Conservation (phyloP, 2,797 vertebrate species). For the Enoplosus armatus region DNA sequence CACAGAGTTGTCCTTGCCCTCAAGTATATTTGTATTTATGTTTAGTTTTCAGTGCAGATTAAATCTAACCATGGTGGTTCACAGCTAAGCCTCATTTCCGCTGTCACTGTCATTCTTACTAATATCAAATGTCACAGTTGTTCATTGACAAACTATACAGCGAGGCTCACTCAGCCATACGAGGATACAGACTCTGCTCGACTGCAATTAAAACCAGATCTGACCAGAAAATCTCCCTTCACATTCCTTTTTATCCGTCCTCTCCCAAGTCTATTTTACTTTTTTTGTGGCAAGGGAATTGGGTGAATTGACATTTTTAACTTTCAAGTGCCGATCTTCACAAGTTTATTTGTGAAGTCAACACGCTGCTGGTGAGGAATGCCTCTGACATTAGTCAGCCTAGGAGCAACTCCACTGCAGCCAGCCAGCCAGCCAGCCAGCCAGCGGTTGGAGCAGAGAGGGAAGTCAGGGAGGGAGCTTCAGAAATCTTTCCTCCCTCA, state of each 20-base stretch:
- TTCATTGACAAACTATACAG: constrained; percentile 24
- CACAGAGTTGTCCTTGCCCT: constrained; percentile 36
- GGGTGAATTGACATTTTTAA: constrained; percentile 47
- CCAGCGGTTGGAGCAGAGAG: constrained; percentile 45
- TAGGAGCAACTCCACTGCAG: constrained; percentile 40
- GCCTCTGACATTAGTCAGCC: constrained; percentile 75
- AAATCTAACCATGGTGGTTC: constrained; percentile 44
- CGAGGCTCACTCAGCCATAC: constrained; percentile 6
- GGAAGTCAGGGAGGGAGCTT: constrained; percentile 52
- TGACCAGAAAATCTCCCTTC: constrained; percentile 23
- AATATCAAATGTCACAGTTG: constrained; percentile 33
- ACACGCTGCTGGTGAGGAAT: constrained; percentile 62
- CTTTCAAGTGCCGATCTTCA: constrained; percentile 52
- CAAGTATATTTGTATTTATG: constrained; percentile 55
- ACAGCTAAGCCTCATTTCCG: constrained; percentile 48
- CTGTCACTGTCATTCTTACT: constrained; percentile 13
- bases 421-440: constrained; percentile 43
- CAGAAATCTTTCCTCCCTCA: constrained; percentile 60
- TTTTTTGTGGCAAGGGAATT: constrained; percentile 26
- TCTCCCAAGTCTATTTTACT: constrained; percentile 25
- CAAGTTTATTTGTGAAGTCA: constrained; percentile 58
- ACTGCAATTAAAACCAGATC: constrained; percentile 64
- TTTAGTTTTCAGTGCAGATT: constrained; percentile 51
- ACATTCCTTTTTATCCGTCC: constrained; percentile 20
- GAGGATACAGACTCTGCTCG: constrained; percentile 23